Conservation (phyloP, 2,113 vertebrate species). For the Noctilio leporinus region DNA sequence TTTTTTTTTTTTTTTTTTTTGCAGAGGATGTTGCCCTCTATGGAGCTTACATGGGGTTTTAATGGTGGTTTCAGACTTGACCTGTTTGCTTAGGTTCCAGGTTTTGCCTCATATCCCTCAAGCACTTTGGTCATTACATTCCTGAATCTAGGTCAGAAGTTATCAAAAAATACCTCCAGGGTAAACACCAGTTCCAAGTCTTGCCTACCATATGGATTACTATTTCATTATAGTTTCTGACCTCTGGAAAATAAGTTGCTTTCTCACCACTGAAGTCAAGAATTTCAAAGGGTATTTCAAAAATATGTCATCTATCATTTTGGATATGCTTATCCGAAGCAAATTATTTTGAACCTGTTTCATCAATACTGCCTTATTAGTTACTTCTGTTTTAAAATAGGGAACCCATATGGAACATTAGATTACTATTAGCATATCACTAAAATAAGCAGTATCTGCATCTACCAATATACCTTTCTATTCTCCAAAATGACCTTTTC, state of each 20-base stretch:
- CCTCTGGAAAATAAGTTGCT: neutral
- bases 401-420: neutral
- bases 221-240: constrained; percentile 33
- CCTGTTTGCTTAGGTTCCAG: neutral
- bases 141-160: constrained; percentile 23
- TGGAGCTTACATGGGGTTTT: neutral
- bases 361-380: neutral
- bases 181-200: constrained; percentile 10
- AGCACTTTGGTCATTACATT: constrained; percentile 19
- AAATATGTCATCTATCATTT: neutral
- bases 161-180: constrained; percentile 26
- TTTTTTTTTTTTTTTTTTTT: constrained; percentile 5
- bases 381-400: neutral
- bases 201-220: constrained; percentile 14
- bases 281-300: neutral
- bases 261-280: neutral
- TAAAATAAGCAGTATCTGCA: neutral
- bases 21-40: neutral
- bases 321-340: neutral
- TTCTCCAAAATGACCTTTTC: neutral
- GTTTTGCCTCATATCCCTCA: neutral
- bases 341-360: neutral
- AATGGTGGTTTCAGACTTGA: constrained; percentile 18
- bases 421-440: neutral
- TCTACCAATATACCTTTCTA: neutral